Percentiles rank a stretch among this genome's conserved stretches.
phyloP scores from a whole-genome alignment of 2,797 vertebrate species.

The Gymnodraco acuticeps region DNA sequence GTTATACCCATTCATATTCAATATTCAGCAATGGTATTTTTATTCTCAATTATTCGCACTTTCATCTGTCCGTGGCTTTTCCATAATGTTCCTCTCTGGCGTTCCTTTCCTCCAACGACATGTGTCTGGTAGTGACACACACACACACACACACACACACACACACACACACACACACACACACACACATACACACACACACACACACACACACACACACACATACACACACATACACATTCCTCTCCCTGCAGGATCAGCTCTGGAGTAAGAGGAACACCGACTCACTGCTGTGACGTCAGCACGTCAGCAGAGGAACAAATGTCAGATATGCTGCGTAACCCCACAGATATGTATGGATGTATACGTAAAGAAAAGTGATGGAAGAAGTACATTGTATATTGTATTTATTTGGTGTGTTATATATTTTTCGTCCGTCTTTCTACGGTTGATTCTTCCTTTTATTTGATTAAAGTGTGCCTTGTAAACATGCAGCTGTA shows the following conservation, averaged over 20 bases:
- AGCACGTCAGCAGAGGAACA: constrained; percentile 57
- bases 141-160: constrained; percentile 28
- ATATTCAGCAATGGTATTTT: too few relatives aligned
- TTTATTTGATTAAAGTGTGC: too few relatives aligned
- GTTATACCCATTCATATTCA: too few relatives aligned
- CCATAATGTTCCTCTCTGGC: constrained; percentile 50
- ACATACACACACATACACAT: constrained; percentile 13
- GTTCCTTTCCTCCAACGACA: constrained; percentile 34
- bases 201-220: constrained; percentile 20
- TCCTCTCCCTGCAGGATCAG: too few relatives aligned
- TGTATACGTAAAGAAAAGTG: too few relatives aligned
- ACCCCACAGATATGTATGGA: constrained; percentile 8
- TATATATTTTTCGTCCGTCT: too few relatives aligned
- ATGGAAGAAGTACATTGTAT: too few relatives aligned
- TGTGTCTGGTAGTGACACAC: constrained; percentile 35
- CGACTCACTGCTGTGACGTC: constrained; percentile 71
- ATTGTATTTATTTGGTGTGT: too few relatives aligned
- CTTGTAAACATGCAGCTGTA: too few relatives aligned
- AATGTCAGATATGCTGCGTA: constrained; percentile 23
- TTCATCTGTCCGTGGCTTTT: constrained; percentile 46
- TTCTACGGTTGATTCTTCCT: too few relatives aligned
- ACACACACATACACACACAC: too few relatives aligned
- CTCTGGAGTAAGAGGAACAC: constrained; percentile 58
- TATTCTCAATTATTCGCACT: not conserved
- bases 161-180: constrained; percentile 7